Evolutionary conservation across 1,140 invertebrate species (phyloP).

Genomic region (Bombus waltoni): DNA sequence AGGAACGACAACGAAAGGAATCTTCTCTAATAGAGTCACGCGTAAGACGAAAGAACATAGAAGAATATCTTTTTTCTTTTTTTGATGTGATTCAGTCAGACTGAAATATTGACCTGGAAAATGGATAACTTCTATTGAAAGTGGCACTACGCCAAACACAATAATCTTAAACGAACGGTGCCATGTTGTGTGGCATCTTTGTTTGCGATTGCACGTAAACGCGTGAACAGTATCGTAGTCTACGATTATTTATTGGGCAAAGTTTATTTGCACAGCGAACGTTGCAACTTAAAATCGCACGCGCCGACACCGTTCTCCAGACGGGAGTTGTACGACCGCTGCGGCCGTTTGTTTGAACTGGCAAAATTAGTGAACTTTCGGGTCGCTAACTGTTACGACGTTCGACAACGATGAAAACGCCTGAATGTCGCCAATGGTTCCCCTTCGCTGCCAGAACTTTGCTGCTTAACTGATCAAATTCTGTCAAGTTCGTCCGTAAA

Average conservation of each 20-base stretch:
- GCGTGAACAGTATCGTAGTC: conserved; percentile 39
- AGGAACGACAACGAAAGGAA: too few relatives aligned
- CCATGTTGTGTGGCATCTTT: conserved; percentile 55
- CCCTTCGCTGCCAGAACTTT: neutral
- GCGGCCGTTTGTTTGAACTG: conserved; percentile 1
- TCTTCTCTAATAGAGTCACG: too few relatives aligned
- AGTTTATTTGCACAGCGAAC: conserved; percentile 46
- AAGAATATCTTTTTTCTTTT: too few relatives aligned
- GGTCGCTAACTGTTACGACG: neutral
- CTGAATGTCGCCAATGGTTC: conserved; percentile 12
- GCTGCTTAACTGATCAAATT: neutral
- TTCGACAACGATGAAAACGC: neutral
- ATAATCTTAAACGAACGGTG: conserved; percentile 50
- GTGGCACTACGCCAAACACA: conserved; percentile 52
- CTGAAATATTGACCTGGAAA: conserved; percentile 27
- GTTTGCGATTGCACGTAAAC: conserved; percentile 42
- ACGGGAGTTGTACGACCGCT: neutral
- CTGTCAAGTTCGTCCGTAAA: neutral
- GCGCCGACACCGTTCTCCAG: neutral
- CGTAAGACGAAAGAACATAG: too few relatives aligned
- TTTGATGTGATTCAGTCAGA: neutral
- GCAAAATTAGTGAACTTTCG: conserved; percentile 23
- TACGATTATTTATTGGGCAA: conserved; percentile 50
- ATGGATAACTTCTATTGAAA: conserved; percentile 48
- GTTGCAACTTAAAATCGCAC: conserved; percentile 33